These are phyloP conservation scores for Bryconaethiops microstoma DNA, from an alignment of 2,797 vertebrate species.

Conservation along the genomic window DNA sequence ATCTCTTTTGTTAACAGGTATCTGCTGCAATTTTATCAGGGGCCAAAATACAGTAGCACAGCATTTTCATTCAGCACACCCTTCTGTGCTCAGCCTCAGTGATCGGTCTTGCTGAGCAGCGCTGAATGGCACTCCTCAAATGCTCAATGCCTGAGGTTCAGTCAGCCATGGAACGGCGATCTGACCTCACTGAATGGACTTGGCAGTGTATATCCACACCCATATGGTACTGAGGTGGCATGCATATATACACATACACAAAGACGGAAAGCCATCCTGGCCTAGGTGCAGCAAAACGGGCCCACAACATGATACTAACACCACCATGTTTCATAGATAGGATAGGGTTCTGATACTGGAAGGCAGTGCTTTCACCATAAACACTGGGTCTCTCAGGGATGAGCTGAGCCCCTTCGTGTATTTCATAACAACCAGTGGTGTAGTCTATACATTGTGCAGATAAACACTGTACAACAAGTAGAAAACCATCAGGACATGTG, in stretches of 20 bases:
- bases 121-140: slow-evolving; percentile 38
- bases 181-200: neutral
- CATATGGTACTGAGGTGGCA: neutral
- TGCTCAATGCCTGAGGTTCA: slow-evolving; percentile 35
- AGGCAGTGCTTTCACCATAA: too few species aligned
- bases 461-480: too few species aligned
- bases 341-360: too few species aligned
- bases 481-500: too few species aligned
- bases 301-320: too few species aligned
- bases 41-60: slow-evolving; percentile 44
- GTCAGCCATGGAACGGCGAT: slow-evolving; percentile 29
- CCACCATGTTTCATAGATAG: too few species aligned
- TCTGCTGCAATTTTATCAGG: slow-evolving; percentile 56
- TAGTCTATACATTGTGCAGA: too few species aligned
- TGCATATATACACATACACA: neutral
- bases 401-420: too few species aligned
- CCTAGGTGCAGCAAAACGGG: too few species aligned
- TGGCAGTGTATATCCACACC: neutral
- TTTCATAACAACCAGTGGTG: too few species aligned
- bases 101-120: slow-evolving; percentile 34
- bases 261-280: too few species aligned
- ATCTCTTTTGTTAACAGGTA: slow-evolving; percentile 55
- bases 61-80: slow-evolving; percentile 54
- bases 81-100: slow-evolving; percentile 33
- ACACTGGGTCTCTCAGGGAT: too few species aligned